These are phyloP conservation scores for Drosophila eohydei DNA, from an alignment of 2,888 invertebrate genomes.

Conservation along the genomic window DNA sequence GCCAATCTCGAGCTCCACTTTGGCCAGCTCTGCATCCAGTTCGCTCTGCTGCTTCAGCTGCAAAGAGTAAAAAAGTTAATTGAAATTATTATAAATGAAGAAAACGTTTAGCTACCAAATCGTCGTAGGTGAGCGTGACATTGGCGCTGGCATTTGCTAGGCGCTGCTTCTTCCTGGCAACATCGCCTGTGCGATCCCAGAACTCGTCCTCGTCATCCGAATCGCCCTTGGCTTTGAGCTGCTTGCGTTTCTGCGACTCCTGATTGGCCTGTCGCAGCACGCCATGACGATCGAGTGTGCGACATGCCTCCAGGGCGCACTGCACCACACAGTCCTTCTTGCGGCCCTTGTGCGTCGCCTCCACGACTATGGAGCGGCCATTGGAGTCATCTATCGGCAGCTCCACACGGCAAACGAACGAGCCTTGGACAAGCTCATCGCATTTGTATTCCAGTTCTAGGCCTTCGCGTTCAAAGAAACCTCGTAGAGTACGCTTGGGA, in stretches of 20 bases:
- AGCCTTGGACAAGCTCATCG: conserved; percentile 93
- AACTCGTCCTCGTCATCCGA: conserved; percentile 97
- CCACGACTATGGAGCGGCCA: conserved; percentile 92
- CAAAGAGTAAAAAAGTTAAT: not conserved
- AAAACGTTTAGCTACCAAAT: conserved; percentile 86
- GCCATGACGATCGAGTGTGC: conserved; percentile 94
- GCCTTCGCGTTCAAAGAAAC: conserved; percentile 97
- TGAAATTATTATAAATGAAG: not conserved
- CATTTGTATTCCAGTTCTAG: conserved; percentile 94
- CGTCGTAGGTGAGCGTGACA: conserved; percentile 87
- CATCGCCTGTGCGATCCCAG: conserved; percentile 96
- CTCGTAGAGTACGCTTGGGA: conserved; percentile 96
- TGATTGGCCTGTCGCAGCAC: conserved; percentile 94
- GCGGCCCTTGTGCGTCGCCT: conserved; percentile 94
- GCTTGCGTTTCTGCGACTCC: conserved; percentile 92
- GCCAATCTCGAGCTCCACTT: conserved; percentile 86
- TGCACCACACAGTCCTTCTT: conserved; percentile 97
- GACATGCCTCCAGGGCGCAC: conserved; percentile 97
- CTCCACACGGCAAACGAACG: conserved; percentile 93
- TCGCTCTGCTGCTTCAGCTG: conserved; percentile 81
- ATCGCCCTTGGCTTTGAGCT: conserved; percentile 91
- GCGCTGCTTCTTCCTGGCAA: conserved; percentile 93
- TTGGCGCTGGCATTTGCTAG: conserved; percentile 84
- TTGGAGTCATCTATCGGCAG: conserved; percentile 92
- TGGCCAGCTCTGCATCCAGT: conserved; percentile 87